Evolutionary conservation across 2,888 invertebrate genomes (phyloP), one percentile per base, ranked within the genome.

Genomic region (Girardia tigrina): DNA sequence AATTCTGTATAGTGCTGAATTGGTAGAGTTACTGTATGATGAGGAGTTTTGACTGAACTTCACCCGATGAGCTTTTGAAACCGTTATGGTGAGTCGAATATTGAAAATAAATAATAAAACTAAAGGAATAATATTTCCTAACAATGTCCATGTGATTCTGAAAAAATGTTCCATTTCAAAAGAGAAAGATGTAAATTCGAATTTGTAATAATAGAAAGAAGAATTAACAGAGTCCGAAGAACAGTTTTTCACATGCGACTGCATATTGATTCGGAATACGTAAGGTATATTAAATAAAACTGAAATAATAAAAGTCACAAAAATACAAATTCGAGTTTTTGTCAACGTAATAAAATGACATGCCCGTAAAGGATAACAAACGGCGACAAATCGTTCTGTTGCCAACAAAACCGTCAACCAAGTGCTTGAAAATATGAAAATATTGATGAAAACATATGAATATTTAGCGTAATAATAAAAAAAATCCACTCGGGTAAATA

Each of bases 371-470:
- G 83, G 82, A 75, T 83, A 82, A 78, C 83, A 83, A 23, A 83
- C 82, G 28, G 83, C 83, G 14, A 81, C 78, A 75, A 82, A 83
- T n/a, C 83, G 78, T 71, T 82, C 82, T 0, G 80, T 81, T 1
- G 83, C 83, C 82, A 83, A 82, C 28, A 81, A 80, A 0, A 83
- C 82, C 12, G 82, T 83, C 28, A 83, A 79, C 81, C 82, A 82
- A 1, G 82, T 82, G 77, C 82, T 81, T 42, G 81, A 80, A 29
- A 82, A 79, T 72, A 82, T 82, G 78, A 83, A 83, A 73, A 81
- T 79, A 26, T 82, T 83, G 73, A 82, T 82, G 16, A 82, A 77
- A 20, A 42, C 76, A 29, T 74, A 42, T 16, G 42, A 42, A 69
- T 74, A 74, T n/a, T 27, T 23, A 14, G 36, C 16, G 69, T 74